Conservation (phyloP, 92 coral and sea anemone species). For the Heliopora coerulea region DNA sequence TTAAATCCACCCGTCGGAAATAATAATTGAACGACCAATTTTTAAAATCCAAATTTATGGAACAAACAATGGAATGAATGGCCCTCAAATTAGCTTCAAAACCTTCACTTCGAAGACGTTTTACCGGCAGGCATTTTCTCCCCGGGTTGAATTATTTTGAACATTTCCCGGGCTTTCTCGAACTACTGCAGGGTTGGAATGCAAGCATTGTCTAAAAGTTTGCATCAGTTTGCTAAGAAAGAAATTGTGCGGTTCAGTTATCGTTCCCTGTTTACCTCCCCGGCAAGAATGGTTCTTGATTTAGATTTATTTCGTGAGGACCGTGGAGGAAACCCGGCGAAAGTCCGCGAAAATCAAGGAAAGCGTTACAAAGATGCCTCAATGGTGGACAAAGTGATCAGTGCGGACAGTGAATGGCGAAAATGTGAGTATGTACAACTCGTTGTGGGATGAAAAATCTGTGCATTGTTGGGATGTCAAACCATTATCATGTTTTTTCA, state of each 20-base stretch:
- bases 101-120: too few species aligned
- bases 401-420: slow-evolving; percentile 93
- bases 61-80: too few species aligned
- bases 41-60: too few species aligned
- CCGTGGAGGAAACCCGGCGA: slow-evolving; percentile 95
- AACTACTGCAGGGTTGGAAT: slow-evolving; percentile 38
- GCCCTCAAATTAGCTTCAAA: too few species aligned
- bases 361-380: slow-evolving; percentile 94
- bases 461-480: background rate
- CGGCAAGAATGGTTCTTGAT: slow-evolving; percentile 88
- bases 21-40: too few species aligned
- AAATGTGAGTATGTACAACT: slow-evolving; percentile 63
- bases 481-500: slow-evolving; percentile 10
- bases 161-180: background rate
- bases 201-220: slow-evolving; percentile 60
- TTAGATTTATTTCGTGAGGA: slow-evolving; percentile 87
- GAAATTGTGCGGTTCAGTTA: slow-evolving; percentile 41
- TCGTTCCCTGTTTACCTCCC: slow-evolving; percentile 61
- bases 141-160: too few species aligned
- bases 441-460: background rate
- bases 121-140: too few species aligned
- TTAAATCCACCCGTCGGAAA: too few species aligned
- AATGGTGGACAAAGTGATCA: slow-evolving; percentile 88
- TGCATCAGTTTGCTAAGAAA: too few species aligned
- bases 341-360: slow-evolving; percentile 99